These are phyloP conservation scores for Diaprepes abbreviatus DNA, from an alignment of 2,888 invertebrate genomes.

Conservation along the genomic window DNA sequence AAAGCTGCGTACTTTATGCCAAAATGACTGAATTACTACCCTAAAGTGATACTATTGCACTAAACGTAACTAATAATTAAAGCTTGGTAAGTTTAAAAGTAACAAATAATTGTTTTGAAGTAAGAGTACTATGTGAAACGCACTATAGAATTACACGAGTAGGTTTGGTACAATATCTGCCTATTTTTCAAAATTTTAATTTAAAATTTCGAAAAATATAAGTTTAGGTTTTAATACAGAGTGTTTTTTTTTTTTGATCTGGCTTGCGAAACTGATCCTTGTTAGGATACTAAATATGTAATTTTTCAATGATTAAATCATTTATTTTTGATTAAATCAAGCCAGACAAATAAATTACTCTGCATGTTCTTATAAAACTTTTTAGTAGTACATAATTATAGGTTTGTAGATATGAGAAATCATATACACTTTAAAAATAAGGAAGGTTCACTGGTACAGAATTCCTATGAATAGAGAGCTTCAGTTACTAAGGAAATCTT, in stretches of 20 bases:
- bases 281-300: too few species aligned
- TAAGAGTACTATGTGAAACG: slow-evolving; percentile 3
- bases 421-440: slow-evolving; percentile 2
- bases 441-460: slow-evolving; percentile 11
- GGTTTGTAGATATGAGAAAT: background rate
- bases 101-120: background rate
- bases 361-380: background rate
- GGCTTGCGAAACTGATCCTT: too few species aligned
- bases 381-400: background rate
- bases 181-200: too few species aligned
- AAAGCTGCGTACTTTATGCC: too few species aligned
- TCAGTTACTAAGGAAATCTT: background rate
- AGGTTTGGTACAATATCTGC: background rate
- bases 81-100: slow-evolving; percentile 6
- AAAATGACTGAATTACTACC: too few species aligned
- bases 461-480: slow-evolving; percentile 8
- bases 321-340: too few species aligned
- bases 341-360: background rate
- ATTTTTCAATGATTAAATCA: too few species aligned
- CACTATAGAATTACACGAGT: background rate
- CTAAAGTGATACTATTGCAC: slow-evolving; percentile 25
- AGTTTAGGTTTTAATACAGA: too few species aligned
- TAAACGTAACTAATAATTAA: slow-evolving; percentile 17
- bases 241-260: too few species aligned
- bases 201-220: too few species aligned